Evolutionary conservation across 1,140 invertebrate species (phyloP), one percentile per base, ranked within the genome.

Genomic region (Dendroctonus valens): DNA sequence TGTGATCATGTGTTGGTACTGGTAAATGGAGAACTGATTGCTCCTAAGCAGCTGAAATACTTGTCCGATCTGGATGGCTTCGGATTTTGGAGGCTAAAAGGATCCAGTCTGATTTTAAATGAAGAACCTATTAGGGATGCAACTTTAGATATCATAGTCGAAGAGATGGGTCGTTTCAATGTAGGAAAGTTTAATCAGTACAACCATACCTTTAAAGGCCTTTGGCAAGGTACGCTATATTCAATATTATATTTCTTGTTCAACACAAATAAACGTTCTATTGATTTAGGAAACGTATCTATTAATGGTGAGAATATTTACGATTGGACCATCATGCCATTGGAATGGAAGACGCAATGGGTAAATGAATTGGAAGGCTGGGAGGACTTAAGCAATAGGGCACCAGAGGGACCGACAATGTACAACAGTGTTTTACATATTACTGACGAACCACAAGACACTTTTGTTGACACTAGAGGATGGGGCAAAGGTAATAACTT

Each of bases 81-180:
- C 59, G 81, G 80, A 6, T 83, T 79, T 71, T 83, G 79, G 79
- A 74, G 74, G 52, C 65, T 74, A 15, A 69, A 72, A 75, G 78
- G 76, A 76, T 76, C 68, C 3, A 62, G 37, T 6, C 57, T 76
- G 8, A 40, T 44, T 41, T 41, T 76, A 37, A 70, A 63, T 7
- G 41, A 42, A 5, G 54, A 68, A 53, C 66, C 70, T 59, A 15
- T 70, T 8, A 52, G 58, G 41, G 67, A 70, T 53, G 74, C 74
- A 40, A 78, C 74, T 7, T 67, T 86, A 41, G 83, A 85, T 63
- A 73, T 87, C 12, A 59, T 87, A 0, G 83, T 86, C 4, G 85
- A 87, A 72, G 85, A 87, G 70, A 79, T 80, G 62, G 85, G 83
- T 0, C 71, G 85, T 42, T 80, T 82, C 11, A 86, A 87, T 71